Evolutionary conservation across 2,888 invertebrate species (phyloP).

Genomic region (Phyllotreta striolata): DNA sequence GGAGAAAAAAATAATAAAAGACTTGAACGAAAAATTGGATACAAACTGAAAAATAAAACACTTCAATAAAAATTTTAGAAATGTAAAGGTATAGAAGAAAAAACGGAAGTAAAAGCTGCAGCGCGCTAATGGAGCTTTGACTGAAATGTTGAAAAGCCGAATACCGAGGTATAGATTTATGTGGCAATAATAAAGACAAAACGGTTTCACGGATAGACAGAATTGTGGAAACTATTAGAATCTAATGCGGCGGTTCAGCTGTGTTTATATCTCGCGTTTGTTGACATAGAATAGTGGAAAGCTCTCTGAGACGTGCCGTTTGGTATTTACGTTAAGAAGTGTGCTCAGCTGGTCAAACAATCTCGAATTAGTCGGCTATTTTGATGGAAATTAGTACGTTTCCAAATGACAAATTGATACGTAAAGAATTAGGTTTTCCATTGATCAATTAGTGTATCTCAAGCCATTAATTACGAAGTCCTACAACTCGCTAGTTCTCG

Average conservation of each 20-base stretch:
- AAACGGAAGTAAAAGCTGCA: not conserved
- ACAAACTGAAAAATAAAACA: too few relatives aligned
- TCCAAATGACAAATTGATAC: conserved; percentile 28
- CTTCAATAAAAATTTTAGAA: too few relatives aligned
- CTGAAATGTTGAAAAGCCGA: conserved; percentile 27
- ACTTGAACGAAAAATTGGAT: too few relatives aligned
- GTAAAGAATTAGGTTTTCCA: conserved; percentile 18
- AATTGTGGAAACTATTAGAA: conserved; percentile 47
- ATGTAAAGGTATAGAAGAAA: too few relatives aligned
- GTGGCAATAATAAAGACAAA: conserved; percentile 42
- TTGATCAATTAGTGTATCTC: too few relatives aligned
- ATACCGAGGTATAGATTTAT: conserved; percentile 37
- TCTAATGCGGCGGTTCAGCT: conserved; percentile 45
- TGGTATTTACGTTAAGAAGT: conserved; percentile 53
- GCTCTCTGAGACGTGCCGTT: conserved; percentile 48
- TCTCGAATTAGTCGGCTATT: conserved; percentile 37
- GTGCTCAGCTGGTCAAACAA: conserved; percentile 54
- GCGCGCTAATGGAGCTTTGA: conserved; percentile 18
- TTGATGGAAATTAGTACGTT: conserved; percentile 29
- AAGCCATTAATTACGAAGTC: too few relatives aligned
- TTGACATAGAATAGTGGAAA: conserved; percentile 54
- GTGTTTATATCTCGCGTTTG: conserved; percentile 48
- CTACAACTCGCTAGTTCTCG: too few relatives aligned
- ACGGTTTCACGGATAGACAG: conserved; percentile 41
- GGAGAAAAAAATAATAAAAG: too few relatives aligned